Conservation (phyloP, 2,113 vertebrate species). For the Meleagris gallopavo region DNA sequence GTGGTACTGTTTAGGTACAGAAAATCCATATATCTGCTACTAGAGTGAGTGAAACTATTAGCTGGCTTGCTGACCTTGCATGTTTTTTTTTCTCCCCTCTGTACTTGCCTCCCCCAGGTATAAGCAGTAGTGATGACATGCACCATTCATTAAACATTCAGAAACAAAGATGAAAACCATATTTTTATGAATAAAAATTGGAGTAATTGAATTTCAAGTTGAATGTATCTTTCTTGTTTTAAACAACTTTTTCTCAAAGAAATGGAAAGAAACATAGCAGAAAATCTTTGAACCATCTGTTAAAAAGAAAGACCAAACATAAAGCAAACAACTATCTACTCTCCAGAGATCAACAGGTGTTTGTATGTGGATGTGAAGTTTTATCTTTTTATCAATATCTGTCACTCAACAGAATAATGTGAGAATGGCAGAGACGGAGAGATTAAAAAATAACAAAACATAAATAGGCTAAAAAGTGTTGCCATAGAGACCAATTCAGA, state of each 20-base stretch:
- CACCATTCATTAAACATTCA: neutral
- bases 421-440: neutral
- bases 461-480: constrained; percentile 45
- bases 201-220: neutral
- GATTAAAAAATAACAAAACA: neutral
- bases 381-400: neutral
- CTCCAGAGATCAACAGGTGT: neutral
- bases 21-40: neutral
- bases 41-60: neutral
- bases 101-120: neutral
- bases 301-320: constrained; percentile 18
- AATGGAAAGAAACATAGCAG: neutral
- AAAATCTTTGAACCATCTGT: neutral
- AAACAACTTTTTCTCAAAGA: neutral
- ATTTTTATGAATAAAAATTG: neutral
- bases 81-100: neutral
- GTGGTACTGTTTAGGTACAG: neutral
- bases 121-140: neutral
- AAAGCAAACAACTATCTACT: neutral
- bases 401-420: constrained; percentile 1
- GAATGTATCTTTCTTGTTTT: neutral
- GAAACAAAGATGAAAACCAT: neutral
- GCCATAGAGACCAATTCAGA: neutral
- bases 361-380: neutral
- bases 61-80: neutral